Percentiles rank a stretch among this genome's conserved stretches.
phyloP scores from a whole-genome alignment of 2,113 vertebrate species.

The Microtus ochrogaster region DNA sequence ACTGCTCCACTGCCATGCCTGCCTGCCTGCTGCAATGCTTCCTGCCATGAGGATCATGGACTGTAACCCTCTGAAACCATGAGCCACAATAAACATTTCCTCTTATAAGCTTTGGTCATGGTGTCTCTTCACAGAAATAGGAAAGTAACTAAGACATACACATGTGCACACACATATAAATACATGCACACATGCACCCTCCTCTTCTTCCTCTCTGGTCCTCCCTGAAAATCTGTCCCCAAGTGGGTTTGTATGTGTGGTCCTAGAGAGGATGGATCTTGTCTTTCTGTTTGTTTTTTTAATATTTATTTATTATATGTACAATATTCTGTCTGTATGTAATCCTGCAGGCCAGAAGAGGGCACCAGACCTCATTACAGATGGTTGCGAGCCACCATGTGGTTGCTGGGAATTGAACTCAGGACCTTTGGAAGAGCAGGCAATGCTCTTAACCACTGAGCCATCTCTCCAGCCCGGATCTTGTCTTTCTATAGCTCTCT shows the following conservation, averaged over 20 bases:
- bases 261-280: background rate
- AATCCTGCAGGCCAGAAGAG: too few species aligned
- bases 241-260: background rate
- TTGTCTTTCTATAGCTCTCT: background rate
- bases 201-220: background rate
- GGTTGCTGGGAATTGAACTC: too few species aligned
- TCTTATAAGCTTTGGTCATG: background rate
- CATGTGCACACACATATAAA: background rate
- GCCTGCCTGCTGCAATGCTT: background rate
- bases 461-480: too few species aligned
- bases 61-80: background rate
- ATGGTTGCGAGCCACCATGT: too few species aligned
- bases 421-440: too few species aligned
- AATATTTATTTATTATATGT: too few species aligned
- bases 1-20: background rate
- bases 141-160: background rate
- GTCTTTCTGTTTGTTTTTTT: too few species aligned
- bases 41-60: background rate
- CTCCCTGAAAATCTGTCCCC: background rate
- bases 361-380: too few species aligned
- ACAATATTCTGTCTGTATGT: too few species aligned
- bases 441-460: too few species aligned
- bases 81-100: background rate
- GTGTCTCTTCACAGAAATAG: background rate
- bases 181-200: background rate